These are phyloP conservation scores for Pogonophryne albipinna DNA, from an alignment of 2,797 vertebrate species.

Conservation along the genomic window DNA sequence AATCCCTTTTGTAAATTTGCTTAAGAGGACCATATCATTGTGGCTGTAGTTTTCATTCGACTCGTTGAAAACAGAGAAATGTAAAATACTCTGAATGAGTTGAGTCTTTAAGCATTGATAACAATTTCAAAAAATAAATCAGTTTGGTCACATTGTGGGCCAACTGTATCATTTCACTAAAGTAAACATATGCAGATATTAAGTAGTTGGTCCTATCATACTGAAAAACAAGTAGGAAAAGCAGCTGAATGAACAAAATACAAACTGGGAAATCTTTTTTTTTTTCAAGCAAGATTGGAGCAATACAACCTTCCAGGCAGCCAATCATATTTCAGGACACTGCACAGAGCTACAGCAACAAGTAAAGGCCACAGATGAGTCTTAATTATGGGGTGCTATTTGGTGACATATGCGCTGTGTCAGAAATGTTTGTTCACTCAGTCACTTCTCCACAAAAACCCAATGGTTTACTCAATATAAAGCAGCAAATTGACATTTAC, in stretches of 20 bases:
- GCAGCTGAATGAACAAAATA: background rate
- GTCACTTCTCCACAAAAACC: too few species aligned
- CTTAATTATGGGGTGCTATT: too few species aligned
- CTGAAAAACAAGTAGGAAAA: background rate
- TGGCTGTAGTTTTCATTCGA: background rate
- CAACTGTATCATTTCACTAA: background rate
- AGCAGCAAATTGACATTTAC: too few species aligned
- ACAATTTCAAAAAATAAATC: background rate
- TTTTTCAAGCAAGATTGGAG: background rate
- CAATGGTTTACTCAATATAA: too few species aligned
- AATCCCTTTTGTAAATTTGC: background rate
- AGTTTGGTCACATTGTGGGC: background rate
- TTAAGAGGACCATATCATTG: background rate
- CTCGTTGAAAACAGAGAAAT: background rate
- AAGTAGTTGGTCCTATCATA: background rate
- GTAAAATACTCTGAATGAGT: background rate
- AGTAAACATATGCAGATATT: background rate
- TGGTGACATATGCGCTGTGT: background rate
- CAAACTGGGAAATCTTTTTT: background rate
- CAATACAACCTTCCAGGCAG: background rate
- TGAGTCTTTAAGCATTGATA: background rate
- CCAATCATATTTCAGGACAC: background rate
- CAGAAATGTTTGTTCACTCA: too few species aligned
- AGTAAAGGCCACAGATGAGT: background rate
- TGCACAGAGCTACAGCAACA: background rate